A percentile compares a stretch with the other conserved stretches of the same genome.
phyloP scores from a whole-genome alignment of 1,140 invertebrate species.

The Oryzaephilus surinamensis region DNA sequence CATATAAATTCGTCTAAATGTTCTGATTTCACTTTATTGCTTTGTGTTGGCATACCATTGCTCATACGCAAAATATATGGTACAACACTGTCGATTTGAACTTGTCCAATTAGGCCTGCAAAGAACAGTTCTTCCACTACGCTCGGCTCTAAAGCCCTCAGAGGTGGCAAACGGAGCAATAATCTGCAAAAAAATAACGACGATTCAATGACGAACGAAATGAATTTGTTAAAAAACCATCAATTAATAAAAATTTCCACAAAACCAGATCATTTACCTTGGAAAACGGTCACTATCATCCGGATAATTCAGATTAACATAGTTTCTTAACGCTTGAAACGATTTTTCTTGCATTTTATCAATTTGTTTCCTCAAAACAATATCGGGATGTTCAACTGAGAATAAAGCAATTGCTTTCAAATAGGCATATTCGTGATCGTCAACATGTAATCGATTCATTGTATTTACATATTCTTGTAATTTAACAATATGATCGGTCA shows the following conservation, averaged over 20 bases:
- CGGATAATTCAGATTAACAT: conserved; percentile 40
- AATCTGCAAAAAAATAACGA: conserved; percentile 33
- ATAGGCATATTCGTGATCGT: conserved; percentile 80
- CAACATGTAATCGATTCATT: conserved; percentile 63
- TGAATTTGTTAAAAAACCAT: neutral
- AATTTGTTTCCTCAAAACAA: conserved; percentile 32
- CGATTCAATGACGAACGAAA: no score
- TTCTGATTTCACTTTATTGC: conserved; percentile 28
- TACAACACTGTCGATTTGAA: conserved; percentile 85
- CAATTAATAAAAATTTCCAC: neutral
- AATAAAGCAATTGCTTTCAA: conserved; percentile 82
- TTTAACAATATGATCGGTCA: conserved; percentile 72
- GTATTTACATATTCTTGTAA: conserved; percentile 73
- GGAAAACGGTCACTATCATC: conserved; percentile 50
- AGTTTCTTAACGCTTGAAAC: conserved; percentile 55
- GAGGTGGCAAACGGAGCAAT: conserved; percentile 62
- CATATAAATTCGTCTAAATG: conserved; percentile 28
- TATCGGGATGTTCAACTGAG: conserved; percentile 44
- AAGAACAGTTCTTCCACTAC: conserved; percentile 90
- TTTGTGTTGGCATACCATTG: conserved; percentile 12
- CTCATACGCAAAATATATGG: conserved; percentile 83
- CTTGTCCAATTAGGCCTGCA: conserved; percentile 80
- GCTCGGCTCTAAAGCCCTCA: conserved; percentile 64
- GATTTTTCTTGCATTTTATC: conserved; percentile 64
- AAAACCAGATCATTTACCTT: conserved; percentile 32